phyloP scores from a whole-genome alignment of 2,113 vertebrate species.

The Saimiri boliviensis region DNA sequence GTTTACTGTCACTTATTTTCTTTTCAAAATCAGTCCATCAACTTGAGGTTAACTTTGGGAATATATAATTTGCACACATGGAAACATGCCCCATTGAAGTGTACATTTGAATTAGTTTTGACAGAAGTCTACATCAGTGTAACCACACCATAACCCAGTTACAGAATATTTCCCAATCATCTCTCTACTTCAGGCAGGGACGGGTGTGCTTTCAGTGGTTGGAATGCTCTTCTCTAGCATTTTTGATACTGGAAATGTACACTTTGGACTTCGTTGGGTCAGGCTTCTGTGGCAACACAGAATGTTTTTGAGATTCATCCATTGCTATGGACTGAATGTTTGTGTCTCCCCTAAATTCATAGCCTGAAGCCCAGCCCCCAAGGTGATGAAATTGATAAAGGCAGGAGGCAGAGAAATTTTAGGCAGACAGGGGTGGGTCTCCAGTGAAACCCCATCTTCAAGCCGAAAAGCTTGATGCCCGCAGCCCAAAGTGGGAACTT shows the following conservation, averaged over 20 bases:
- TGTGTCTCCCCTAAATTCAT: no score
- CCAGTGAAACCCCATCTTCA: no score
- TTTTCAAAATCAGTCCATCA: neutral
- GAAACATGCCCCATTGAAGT: neutral
- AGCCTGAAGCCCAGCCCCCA: neutral
- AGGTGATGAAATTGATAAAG: neutral
- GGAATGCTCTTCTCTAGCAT: neutral
- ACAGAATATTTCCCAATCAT: neutral
- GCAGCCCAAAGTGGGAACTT: no score
- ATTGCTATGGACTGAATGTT: neutral
- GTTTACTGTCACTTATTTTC: neutral
- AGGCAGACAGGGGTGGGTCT: no score
- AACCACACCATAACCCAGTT: neutral
- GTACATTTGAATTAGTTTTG: neutral
- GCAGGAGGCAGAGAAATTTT: no score
- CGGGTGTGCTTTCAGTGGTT: neutral
- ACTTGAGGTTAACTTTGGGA: neutral
- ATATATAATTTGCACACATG: neutral
- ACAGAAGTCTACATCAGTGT: neutral
- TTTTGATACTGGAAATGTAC: neutral
- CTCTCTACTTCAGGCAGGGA: accelerated
- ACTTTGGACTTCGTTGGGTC: neutral
- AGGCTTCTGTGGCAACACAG: neutral
- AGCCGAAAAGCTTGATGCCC: no score
- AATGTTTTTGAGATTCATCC: neutral